Percentiles rank a stretch among this genome's conserved stretches.
Evolutionary conservation across 2,797 vertebrate genomes (phyloP).

Genomic region (Lepus oiostolus): DNA sequence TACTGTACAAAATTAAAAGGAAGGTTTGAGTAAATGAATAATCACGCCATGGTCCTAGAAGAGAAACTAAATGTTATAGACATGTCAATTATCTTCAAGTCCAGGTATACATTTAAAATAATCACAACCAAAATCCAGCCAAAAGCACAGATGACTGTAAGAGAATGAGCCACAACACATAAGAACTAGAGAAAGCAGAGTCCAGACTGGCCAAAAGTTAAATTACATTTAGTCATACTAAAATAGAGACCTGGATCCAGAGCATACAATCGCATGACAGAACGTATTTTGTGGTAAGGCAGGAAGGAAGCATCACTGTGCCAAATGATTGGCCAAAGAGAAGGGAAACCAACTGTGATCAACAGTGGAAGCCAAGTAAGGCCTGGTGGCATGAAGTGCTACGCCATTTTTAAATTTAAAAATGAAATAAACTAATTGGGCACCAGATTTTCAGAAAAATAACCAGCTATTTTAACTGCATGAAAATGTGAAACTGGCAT

Average conservation of each 20-base stretch:
- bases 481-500: conserved; percentile 49
- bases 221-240: conserved; percentile 38
- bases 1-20: conserved; percentile 58
- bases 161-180: conserved; percentile 18
- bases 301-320: not conserved
- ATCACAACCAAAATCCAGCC: conserved; percentile 38
- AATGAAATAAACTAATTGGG: not conserved
- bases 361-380: conserved; percentile 33
- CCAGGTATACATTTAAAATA: conserved; percentile 36
- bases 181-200: conserved; percentile 22
- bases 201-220: conserved; percentile 26
- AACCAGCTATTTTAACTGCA: conserved; percentile 22
- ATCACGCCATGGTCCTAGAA: conserved; percentile 14
- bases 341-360: not conserved
- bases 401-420: conserved; percentile 46
- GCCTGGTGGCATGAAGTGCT: not conserved
- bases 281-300: not conserved
- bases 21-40: conserved; percentile 57
- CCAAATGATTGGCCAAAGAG: not conserved
- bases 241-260: conserved; percentile 10
- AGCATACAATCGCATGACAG: not conserved
- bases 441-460: conserved; percentile 28
- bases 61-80: conserved; percentile 44
- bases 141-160: not conserved
- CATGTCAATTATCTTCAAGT: conserved; percentile 27